These are phyloP conservation scores for Beris morrisii DNA, from an alignment of 2,888 invertebrate genomes.

Conservation along the genomic window DNA sequence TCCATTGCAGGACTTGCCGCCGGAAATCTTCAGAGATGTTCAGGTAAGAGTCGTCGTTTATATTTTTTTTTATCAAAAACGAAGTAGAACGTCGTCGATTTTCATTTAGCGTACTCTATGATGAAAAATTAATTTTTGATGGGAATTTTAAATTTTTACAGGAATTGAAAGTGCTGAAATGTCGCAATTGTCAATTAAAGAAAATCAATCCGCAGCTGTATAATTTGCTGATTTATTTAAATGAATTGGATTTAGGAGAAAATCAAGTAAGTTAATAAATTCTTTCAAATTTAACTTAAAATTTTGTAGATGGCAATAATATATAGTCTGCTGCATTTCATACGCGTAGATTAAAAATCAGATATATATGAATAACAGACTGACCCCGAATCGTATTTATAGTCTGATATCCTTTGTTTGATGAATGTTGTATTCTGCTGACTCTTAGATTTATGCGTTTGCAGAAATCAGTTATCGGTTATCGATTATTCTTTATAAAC, in stretches of 20 bases:
- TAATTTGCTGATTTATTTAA: conserved; percentile 71
- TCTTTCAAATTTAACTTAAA: neutral
- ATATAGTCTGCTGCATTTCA: too few relatives aligned
- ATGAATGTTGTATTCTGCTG: too few relatives aligned
- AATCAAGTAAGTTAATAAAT: conserved; percentile 59
- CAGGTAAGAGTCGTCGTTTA: conserved; percentile 56
- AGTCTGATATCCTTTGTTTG: too few relatives aligned
- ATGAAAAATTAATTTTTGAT: conserved; percentile 21
- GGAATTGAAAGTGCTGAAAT: conserved; percentile 70
- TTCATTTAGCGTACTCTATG: neutral
- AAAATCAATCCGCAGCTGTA: conserved; percentile 79
- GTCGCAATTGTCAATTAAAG: conserved; percentile 71
- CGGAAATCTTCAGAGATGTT: conserved; percentile 77
- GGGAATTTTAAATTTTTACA: conserved; percentile 54
- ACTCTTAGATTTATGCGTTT: too few relatives aligned
- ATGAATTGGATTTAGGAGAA: conserved; percentile 74
- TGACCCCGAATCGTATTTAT: too few relatives aligned
- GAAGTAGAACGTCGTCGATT: neutral
- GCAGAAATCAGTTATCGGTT: too few relatives aligned
- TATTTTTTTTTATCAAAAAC: neutral
- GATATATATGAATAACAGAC: too few relatives aligned
- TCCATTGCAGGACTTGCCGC: conserved; percentile 71
- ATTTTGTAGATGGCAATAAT: neutral
- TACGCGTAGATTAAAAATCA: too few relatives aligned
- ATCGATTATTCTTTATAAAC: too few relatives aligned